phyloP scores from a whole-genome alignment of 2,888 invertebrate genomes.

The Hylaea fasciaria region DNA sequence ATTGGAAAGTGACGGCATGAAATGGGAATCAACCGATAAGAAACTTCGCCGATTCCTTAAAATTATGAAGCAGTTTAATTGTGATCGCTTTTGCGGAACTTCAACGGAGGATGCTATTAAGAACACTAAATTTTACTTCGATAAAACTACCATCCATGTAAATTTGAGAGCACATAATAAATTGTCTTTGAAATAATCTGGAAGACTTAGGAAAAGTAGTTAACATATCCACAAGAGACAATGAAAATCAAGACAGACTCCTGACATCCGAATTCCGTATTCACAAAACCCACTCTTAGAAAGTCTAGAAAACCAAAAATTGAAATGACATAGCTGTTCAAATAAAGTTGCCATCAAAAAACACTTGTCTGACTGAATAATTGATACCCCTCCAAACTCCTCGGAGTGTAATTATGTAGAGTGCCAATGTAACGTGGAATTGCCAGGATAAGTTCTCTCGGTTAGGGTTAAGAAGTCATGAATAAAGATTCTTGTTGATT shows the following conservation, averaged over 20 bases:
- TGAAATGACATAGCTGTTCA: neutral
- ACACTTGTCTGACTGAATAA: conserved; percentile 26
- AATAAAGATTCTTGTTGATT: conserved; percentile 13
- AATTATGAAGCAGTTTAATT: neutral
- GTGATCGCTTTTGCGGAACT: neutral
- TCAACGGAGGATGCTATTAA: too few species aligned
- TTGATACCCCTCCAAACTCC: conserved; percentile 27
- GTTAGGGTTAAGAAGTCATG: conserved; percentile 11
- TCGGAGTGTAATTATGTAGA: conserved; percentile 32
- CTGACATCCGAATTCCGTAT: too few species aligned
- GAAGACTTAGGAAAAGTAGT: too few species aligned
- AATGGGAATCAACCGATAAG: neutral
- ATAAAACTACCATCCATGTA: too few species aligned
- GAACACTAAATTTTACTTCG: too few species aligned
- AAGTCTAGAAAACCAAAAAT: neutral
- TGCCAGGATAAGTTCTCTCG: conserved; percentile 9
- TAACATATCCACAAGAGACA: too few species aligned
- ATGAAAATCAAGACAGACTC: too few species aligned
- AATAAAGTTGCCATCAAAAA: conserved; percentile 7
- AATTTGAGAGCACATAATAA: too few species aligned
- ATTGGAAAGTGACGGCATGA: neutral
- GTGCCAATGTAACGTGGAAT: conserved; percentile 28
- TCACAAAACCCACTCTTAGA: neutral
- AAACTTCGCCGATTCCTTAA: neutral
- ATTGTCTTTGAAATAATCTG: too few species aligned